phyloP scores from a whole-genome alignment of 2,113 vertebrate genomes.

The Nanorana parkeri region DNA sequence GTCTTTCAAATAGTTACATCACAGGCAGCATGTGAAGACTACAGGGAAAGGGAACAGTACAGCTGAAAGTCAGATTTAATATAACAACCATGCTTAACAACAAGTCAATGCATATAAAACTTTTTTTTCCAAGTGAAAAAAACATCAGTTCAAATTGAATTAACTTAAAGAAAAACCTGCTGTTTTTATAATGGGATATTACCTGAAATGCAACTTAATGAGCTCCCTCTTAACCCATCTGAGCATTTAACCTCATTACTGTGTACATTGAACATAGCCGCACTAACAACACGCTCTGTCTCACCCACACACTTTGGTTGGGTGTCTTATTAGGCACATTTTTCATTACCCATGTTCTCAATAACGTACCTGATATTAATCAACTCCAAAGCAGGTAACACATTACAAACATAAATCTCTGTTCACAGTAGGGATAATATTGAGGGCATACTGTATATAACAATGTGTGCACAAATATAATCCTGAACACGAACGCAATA shows the following conservation, averaged over 20 bases:
- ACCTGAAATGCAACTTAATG: neutral
- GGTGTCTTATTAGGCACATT: neutral
- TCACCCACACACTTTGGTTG: neutral
- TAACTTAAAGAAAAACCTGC: neutral
- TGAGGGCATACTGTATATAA: too few species aligned
- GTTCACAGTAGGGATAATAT: neutral
- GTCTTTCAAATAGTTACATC: too few species aligned
- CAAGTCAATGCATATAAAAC: too few species aligned
- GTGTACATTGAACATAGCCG: neutral
- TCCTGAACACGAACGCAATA: too few species aligned
- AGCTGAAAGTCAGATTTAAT: too few species aligned
- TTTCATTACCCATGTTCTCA: neutral
- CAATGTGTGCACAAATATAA: too few species aligned
- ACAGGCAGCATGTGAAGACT: too few species aligned
- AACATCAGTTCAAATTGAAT: neutral
- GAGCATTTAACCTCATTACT: neutral
- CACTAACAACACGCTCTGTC: neutral
- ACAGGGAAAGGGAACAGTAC: too few species aligned
- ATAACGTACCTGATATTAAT: neutral
- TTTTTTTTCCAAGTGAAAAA: neutral
- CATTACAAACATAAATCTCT: neutral
- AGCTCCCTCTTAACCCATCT: neutral
- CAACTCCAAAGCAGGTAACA: neutral
- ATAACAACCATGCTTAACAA: too few species aligned
- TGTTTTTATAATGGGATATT: neutral